phyloP scores from a whole-genome alignment of 1,140 invertebrate species.

The Lutraria rhynchaena region DNA sequence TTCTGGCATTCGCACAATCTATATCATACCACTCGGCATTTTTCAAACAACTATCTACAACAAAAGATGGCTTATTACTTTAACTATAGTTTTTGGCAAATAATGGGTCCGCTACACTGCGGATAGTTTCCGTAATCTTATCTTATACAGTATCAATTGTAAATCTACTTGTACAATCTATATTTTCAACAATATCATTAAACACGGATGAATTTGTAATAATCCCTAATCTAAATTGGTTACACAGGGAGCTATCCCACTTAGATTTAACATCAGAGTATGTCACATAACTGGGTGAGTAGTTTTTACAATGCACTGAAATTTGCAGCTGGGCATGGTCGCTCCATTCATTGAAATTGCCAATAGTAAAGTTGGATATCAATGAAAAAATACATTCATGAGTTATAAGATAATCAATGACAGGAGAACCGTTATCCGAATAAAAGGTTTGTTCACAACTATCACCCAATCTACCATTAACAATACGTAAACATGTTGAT shows the following conservation, averaged over 20 bases:
- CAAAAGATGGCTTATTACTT: not conserved
- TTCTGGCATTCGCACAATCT: not conserved
- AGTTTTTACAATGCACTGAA: constrained; percentile 30
- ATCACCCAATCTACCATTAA: constrained; percentile 37
- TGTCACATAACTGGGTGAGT: constrained; percentile 11
- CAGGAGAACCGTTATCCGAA: constrained; percentile 18
- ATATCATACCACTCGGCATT: constrained; percentile 20
- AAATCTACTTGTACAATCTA: not conserved
- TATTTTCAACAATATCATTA: not conserved
- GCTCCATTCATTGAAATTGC: constrained; percentile 45
- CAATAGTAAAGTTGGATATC: constrained; percentile 30
- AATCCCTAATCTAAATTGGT: not conserved
- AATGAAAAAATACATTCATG: constrained; percentile 17
- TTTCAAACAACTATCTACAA: no score
- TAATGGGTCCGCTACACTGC: no score
- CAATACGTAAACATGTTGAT: constrained; percentile 11
- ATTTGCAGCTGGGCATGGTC: no score
- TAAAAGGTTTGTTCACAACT: constrained; percentile 23
- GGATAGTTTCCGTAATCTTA: constrained; percentile 1
- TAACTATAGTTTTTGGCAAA: no score
- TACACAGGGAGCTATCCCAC: not conserved
- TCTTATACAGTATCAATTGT: not conserved
- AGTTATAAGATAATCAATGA: constrained; percentile 10
- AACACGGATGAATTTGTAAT: not conserved
- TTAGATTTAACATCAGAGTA: constrained; percentile 15